Base-by-base conservation (phyloP, 2,888 invertebrate genomes). In the Cloeon dipterum region DNA sequence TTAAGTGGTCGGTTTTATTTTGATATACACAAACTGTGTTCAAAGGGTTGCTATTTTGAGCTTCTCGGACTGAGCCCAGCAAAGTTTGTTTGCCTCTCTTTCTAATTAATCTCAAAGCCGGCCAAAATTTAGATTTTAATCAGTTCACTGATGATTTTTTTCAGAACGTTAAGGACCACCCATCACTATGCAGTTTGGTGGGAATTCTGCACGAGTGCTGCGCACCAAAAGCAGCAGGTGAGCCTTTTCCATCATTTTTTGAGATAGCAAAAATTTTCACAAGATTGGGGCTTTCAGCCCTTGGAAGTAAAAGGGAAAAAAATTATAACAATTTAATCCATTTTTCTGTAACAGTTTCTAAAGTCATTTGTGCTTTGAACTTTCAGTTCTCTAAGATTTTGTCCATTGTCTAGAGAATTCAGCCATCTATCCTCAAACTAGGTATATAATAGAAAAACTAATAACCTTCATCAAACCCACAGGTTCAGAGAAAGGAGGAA, bases 141-240 rank as follows among this genome's bases (percentile, higher is more conserved):
- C n/a, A n/a, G n/a, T 33, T 26, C 35, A 42, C n/a, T n/a, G n/a
- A n/a, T n/a, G n/a, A 41, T 41, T 44, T 41, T 21, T 48, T 59
- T 37, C 55, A 70, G 70, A 61, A 52, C 43, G 58, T 62, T 36
- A 61, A 63, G 50, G 70, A 70, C 43, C 53, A 62, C 25, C 52
- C 62, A 8, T 61, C 65, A 3, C 57, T 58, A 26, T 62, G 62
- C 36, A 66, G 65, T 47, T 58, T 69, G 41, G 59, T 66, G 35
- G 59, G 66, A 13, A 66, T 69, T 48, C 48, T 70, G 40, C 63
- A 66, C 48, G 69, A 70, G 55, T 61, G 64, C 38, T 53, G 70
- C 45, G 65, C 69, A 44, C 59, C 68, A 37, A 65, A 65, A 42
- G 42, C 29, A 7, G n/a, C 47, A 37, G 46, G 52, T 43, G 54